Evolutionary conservation across 1,140 invertebrate genomes (phyloP).

Genomic region (Venustaconcha ellipsiformis): DNA sequence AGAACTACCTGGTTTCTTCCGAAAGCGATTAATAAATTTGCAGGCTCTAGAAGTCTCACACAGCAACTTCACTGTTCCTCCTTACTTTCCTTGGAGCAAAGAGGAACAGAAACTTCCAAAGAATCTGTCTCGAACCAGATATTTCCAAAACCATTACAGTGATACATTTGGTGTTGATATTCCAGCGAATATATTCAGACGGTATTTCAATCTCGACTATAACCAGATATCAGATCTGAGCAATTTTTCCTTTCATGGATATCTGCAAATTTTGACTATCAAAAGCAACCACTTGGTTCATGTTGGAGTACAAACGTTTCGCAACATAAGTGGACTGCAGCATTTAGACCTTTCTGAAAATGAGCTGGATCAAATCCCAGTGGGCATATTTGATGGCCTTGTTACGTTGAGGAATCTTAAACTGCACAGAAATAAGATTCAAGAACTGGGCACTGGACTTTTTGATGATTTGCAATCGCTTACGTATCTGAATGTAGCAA

Average conservation of each 20-base stretch:
- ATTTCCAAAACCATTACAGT: conserved; percentile 38
- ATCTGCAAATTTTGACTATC: conserved; percentile 39
- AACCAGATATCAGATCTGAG: conserved; percentile 38
- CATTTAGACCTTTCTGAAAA: conserved; percentile 39
- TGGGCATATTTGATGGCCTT: conserved; percentile 19
- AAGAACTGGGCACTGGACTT: too few relatives aligned
- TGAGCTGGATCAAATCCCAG: conserved; percentile 22
- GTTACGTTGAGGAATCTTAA: neutral
- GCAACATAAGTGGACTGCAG: conserved; percentile 35
- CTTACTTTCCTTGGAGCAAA: conserved; percentile 45
- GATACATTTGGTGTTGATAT: conserved; percentile 24
- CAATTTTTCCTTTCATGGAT: conserved; percentile 34
- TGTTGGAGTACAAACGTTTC: conserved; percentile 33
- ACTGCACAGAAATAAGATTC: neutral
- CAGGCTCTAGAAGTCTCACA: too few relatives aligned
- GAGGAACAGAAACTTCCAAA: conserved; percentile 6
- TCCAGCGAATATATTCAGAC: conserved; percentile 28
- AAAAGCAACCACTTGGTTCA: conserved; percentile 27
- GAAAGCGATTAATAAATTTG: too few relatives aligned
- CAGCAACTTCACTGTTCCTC: neutral
- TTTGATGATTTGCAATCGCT: conserved; percentile 1
- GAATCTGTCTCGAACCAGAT: conserved; percentile 34
- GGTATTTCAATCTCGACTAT: conserved; percentile 33
- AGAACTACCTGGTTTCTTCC: too few relatives aligned
- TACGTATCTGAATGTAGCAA: conserved; percentile 10